phyloP scores from a whole-genome alignment of 2,113 vertebrate genomes.

The Dicaeum eximium region DNA sequence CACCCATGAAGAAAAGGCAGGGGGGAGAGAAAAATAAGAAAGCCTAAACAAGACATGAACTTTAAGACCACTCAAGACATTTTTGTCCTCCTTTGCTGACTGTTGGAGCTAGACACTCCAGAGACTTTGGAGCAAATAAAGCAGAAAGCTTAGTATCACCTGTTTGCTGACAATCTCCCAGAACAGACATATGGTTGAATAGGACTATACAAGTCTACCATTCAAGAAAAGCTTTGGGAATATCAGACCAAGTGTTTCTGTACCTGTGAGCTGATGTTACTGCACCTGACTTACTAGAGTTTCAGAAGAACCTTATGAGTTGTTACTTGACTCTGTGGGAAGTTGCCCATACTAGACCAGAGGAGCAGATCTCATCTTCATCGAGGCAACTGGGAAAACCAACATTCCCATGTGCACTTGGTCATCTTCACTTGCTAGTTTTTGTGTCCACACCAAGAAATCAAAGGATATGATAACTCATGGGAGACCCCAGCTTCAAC shows the following conservation, averaged over 20 bases:
- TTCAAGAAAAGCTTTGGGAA: background rate
- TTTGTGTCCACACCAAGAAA: background rate
- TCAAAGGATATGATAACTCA: background rate
- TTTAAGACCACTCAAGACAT: background rate
- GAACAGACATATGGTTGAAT: fast-evolving
- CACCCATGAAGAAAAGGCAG: background rate
- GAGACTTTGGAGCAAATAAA: background rate
- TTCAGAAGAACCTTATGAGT: background rate
- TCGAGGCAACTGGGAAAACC: background rate
- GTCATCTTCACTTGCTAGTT: background rate
- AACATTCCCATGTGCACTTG: background rate
- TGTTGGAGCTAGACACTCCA: background rate
- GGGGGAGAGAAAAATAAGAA: background rate
- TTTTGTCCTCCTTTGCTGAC: background rate
- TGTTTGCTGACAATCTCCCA: background rate
- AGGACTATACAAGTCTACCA: background rate
- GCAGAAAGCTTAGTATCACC: background rate
- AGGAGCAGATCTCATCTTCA: background rate
- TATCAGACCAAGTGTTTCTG: background rate
- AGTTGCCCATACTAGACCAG: background rate
- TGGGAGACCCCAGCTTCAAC: background rate
- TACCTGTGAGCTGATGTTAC: background rate
- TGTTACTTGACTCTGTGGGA: background rate
- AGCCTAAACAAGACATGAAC: background rate
- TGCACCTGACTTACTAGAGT: background rate